phyloP scores from a whole-genome alignment of 1,140 invertebrate species.

The Amyelois transitella region DNA sequence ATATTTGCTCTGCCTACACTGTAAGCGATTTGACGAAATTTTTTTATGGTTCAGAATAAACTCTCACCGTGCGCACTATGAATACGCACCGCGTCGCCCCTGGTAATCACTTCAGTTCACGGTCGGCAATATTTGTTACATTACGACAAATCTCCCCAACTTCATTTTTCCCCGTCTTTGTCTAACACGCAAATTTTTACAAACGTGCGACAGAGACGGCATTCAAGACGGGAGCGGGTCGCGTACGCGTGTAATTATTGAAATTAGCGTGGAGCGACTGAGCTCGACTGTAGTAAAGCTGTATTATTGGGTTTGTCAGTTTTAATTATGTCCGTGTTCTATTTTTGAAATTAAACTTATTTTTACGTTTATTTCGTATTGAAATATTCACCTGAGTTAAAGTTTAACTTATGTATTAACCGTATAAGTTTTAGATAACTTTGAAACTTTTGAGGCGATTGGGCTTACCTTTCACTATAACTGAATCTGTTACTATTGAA shows the following conservation, averaged over 20 bases:
- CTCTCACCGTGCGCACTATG: constrained; percentile 5
- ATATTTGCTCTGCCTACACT: not conserved
- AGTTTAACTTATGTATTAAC: no score
- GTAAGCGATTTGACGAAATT: not conserved
- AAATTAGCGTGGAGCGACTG: constrained; percentile 8
- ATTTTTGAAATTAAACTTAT: not conserved
- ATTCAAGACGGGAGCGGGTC: not conserved
- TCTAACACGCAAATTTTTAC: not conserved
- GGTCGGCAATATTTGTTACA: constrained; percentile 26
- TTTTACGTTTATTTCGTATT: not conserved
- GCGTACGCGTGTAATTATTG: constrained; percentile 8
- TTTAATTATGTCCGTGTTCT: not conserved
- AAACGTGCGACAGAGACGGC: constrained; percentile 2
- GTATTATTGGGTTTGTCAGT: not conserved
- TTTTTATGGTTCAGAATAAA: not conserved
- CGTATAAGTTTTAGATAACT: no score
- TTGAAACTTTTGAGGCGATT: no score
- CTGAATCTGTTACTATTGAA: no score
- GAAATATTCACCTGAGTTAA: not conserved
- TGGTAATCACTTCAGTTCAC: constrained; percentile 17
- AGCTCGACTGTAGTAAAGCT: not conserved
- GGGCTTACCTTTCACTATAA: no score
- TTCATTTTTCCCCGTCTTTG: not conserved
- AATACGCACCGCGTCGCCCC: constrained; percentile 9
- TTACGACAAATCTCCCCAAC: constrained; percentile 17